Evolutionary conservation across 2,797 vertebrate species (phyloP), one percentile per base, ranked within the genome.

Genomic region (Myotis planiceps): DNA sequence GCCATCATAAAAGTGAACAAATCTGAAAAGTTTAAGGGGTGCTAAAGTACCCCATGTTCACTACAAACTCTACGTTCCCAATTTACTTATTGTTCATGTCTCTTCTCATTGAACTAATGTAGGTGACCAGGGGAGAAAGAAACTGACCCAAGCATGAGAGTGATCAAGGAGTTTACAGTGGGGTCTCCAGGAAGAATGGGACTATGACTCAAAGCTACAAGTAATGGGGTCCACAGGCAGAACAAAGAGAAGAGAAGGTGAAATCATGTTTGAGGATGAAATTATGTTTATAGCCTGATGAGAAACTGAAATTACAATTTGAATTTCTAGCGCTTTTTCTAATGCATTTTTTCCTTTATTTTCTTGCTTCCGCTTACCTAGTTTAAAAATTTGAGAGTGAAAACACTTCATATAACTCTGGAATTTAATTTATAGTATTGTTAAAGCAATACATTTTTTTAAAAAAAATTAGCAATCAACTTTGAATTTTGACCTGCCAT

Each of bases 401-500:
- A 83, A 92, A 71, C 4, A 19, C 7, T 80, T 92, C 27, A 12
- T 29, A 12, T 21, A 86, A 85, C 37, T 53, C 51, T 63, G 19
- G 8, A 75, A 90, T 90, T 79, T 39, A 84, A 75, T 90, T 94
- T 94, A 86, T 63, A 92, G 51, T 37, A 72, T 19, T 79, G 10
- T 49, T 75, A 92, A 91, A 18, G 19, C 27, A 78, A 88, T 84
- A 58, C 27, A 75, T 84, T 58, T 89, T 76, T 45, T 51, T 8
- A 10, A 94, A 83, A 29, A 94, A 83, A 25, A 25, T 53, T 87
- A 66, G 32, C 19, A 12, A 87, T 86, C 66, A 81, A 75, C 51
- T 83, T 92, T 66, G 45, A 80, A 82, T 93, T 90, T 95, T 95
- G 75, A 81, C 49, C 47, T 87, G 49, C 49, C 86, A 87, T 53